These are phyloP conservation scores for Montipora sp. DNA, from an alignment of 64 coral and sea anemone species.

Conservation along the genomic window DNA sequence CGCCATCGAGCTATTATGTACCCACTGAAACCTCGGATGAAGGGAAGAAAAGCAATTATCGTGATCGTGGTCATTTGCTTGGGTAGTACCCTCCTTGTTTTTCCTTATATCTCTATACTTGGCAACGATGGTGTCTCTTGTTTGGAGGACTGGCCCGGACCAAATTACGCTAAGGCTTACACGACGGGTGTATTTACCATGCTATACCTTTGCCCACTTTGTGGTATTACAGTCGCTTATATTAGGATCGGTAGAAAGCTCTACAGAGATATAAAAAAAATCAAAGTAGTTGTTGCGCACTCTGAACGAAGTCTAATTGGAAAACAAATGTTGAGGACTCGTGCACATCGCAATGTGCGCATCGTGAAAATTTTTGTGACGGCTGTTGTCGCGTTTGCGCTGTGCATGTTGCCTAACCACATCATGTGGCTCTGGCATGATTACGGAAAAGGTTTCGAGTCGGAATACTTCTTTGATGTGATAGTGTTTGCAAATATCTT, in stretches of 20 bases:
- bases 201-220: constrained; percentile 21
- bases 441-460: constrained; percentile 17
- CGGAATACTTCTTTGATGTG: neutral
- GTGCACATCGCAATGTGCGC: neutral
- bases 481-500: constrained; percentile 55
- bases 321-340: neutral
- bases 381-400: constrained; percentile 58
- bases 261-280: neutral
- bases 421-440: constrained; percentile 66
- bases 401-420: constrained; percentile 69
- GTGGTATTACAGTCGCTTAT: constrained; percentile 6
- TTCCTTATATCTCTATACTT: constrained; percentile 6
- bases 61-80: neutral
- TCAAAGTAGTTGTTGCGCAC: no score
- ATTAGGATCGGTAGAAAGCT: neutral
- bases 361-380: constrained; percentile 50
- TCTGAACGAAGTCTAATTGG: no score
- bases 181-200: constrained; percentile 3
- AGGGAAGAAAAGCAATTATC: neutral
- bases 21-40: constrained; percentile 40
- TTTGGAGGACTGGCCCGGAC: constrained; percentile 34
- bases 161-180: neutral
- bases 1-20: constrained; percentile 50
- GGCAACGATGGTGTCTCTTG: neutral
- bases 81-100: neutral